These are phyloP conservation scores for Anguilla marmorata DNA, from an alignment of 2,797 vertebrate species.

Conservation along the genomic window DNA sequence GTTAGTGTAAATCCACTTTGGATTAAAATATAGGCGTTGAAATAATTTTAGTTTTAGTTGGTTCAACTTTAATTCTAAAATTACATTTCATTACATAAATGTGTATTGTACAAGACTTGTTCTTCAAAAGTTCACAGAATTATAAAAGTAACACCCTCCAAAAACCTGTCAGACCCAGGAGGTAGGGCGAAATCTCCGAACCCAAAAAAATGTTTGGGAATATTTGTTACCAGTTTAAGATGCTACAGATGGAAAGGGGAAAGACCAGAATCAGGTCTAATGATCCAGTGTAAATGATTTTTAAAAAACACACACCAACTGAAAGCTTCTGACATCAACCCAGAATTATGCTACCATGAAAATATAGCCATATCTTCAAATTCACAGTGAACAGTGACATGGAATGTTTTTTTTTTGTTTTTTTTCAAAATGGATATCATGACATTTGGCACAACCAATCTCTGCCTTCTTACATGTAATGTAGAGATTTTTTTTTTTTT, in stretches of 20 bases:
- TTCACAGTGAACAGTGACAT: conserved; percentile 17
- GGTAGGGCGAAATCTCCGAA: conserved; percentile 31
- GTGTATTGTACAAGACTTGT: conserved; percentile 73
- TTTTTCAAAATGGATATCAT: neutral
- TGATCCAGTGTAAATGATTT: neutral
- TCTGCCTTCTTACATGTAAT: neutral
- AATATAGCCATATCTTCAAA: conserved; percentile 7
- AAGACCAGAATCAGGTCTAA: neutral
- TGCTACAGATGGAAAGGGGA: neutral
- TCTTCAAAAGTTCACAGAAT: conserved; percentile 67
- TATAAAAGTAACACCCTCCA: conserved; percentile 68
- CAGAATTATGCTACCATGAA: neutral
- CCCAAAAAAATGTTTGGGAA: conserved; percentile 22
- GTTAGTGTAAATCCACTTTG: conserved; percentile 38
- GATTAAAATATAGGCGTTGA: conserved; percentile 40
- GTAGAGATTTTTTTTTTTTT: neutral
- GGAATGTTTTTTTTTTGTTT: conserved; percentile 5
- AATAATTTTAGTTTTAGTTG: conserved; percentile 61
- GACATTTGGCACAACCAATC: conserved; percentile 17
- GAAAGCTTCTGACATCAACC: neutral
- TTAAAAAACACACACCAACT: neutral
- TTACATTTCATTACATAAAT: conserved; percentile 75
- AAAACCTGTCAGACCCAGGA: conserved; percentile 62
- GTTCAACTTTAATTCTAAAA: conserved; percentile 65
- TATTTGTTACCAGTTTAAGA: conserved; percentile 26